Percentiles rank a stretch among this genome's conserved stretches.
Evolutionary conservation across 2,888 invertebrate species (phyloP).

Genomic region (Melanchra persicariae): DNA sequence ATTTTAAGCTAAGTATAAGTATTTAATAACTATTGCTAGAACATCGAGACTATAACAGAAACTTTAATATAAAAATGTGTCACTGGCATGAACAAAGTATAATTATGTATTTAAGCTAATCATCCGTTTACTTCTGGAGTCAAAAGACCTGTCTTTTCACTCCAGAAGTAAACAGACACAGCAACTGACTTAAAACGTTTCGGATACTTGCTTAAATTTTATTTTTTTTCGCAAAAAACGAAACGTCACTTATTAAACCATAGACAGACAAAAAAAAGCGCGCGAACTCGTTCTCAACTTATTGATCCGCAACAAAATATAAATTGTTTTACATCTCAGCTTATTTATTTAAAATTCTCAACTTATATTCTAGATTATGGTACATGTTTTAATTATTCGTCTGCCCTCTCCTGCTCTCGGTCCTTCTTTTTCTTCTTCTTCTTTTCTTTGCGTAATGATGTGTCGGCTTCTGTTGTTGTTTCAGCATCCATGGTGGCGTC

Average conservation of each 20-base stretch:
- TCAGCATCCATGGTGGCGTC: conserved; percentile 82
- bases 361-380: conserved; percentile 57
- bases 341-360: conserved; percentile 48
- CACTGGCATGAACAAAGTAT: conserved; percentile 1
- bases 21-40: conserved; percentile 21
- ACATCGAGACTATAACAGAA: conserved; percentile 30
- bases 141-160: not conserved
- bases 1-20: conserved; percentile 5
- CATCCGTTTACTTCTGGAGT: not conserved
- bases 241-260: conserved; percentile 18
- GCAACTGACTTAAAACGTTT: conserved; percentile 6
- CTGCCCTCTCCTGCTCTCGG: conserved; percentile 90
- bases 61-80: conserved; percentile 3
- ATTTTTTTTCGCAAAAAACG: not conserved
- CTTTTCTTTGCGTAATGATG: conserved; percentile 92
- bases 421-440: conserved; percentile 95
- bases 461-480: conserved; percentile 82
- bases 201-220: not conserved
- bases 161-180: no score
- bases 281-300: conserved; percentile 24
- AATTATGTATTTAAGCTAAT: not conserved
- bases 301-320: conserved; percentile 26
- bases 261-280: conserved; percentile 24
- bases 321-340: conserved; percentile 43
- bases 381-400: conserved; percentile 75